Percentiles rank a stretch among this genome's conserved stretches.
Evolutionary conservation across 2,888 invertebrate genomes (phyloP).

Genomic region (Sisyra terminalis): DNA sequence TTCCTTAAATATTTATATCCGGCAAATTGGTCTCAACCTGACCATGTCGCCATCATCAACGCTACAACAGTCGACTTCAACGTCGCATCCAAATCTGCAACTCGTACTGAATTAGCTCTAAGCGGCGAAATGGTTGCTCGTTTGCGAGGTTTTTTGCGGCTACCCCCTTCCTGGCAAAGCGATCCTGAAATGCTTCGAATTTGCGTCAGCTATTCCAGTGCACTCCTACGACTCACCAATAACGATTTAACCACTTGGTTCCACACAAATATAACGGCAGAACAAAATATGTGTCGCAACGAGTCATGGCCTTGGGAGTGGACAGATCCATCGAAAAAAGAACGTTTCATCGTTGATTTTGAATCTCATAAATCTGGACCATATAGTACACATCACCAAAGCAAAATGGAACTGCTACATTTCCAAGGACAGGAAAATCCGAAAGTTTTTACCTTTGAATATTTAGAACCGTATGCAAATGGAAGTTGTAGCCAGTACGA

Average conservation of each 20-base stretch:
- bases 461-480: conserved; percentile 66
- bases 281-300: conserved; percentile 50
- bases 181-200: conserved; percentile 52
- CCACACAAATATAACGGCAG: conserved; percentile 46
- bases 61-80: conserved; percentile 70
- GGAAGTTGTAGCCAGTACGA: conserved; percentile 62
- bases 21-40: conserved; percentile 75
- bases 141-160: conserved; percentile 66
- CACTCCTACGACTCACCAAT: conserved; percentile 41
- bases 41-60: conserved; percentile 72
- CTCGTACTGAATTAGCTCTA: conserved; percentile 46
- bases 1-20: conserved; percentile 79
- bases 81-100: conserved; percentile 47
- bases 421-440: conserved; percentile 54
- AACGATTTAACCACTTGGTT: conserved; percentile 26
- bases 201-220: conserved; percentile 63
- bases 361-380: conserved; percentile 31
- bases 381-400: conserved; percentile 48
- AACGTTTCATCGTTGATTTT: conserved; percentile 27
- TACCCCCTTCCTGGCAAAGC: conserved; percentile 55
- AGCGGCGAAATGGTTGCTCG: conserved; percentile 63
- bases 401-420: conserved; percentile 71
- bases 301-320: conserved; percentile 39
- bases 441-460: conserved; percentile 77
- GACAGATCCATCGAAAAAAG: conserved; percentile 24